Base-by-base conservation (phyloP, 2,888 invertebrate species). In the Drosophila vallismaia region DNA sequence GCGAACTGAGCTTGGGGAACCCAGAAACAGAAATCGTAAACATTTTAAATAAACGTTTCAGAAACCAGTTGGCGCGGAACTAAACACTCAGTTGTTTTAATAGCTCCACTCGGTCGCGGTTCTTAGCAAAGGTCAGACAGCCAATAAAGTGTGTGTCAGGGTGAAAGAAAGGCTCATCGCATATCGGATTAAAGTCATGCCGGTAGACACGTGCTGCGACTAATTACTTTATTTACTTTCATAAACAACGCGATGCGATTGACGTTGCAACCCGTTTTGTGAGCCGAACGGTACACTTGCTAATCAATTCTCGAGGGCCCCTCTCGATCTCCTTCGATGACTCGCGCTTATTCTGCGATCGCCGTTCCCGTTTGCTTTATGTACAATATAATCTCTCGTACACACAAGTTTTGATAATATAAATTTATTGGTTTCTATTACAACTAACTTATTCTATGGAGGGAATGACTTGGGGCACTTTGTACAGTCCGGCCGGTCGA, bases 211-310 rank as follows among this genome's bases (percentile, higher is more conserved):
- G 45, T 63, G 51, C 59, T 51, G 29, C 36, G 38, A 29, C 36
- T 46, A 51, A 60, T 48, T 58, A 26, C 7, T 29, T 45, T n/a
- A 38, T 44, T 44, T 10, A n/a, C 33, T 57, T 48, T 14, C 14
- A 36, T 51, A 50, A 63, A 59, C 44, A 63, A 50, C 19, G 19
- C 50, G 12, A 29, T 45, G 14, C 29, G 29, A 12, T 49, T 19
- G 26, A 49, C 12, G 14, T 14, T 54, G 45, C 59, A 59, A 59
- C 59, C 38, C 29, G 59, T 59, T 55, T 55, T 14, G 31, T 31
- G 10, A 53, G 44, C 4, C 14, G 33, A 31, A 44, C 12, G n/a
- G 28, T 3, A 14, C 31, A 31, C 49, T 45, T 38, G 60, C 60
- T 60, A 60, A 60, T 60, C 48, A 48, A 24, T 46, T 46, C 46